Conservation (phyloP, 2,888 invertebrate genomes). For the Tinea trinotella region DNA sequence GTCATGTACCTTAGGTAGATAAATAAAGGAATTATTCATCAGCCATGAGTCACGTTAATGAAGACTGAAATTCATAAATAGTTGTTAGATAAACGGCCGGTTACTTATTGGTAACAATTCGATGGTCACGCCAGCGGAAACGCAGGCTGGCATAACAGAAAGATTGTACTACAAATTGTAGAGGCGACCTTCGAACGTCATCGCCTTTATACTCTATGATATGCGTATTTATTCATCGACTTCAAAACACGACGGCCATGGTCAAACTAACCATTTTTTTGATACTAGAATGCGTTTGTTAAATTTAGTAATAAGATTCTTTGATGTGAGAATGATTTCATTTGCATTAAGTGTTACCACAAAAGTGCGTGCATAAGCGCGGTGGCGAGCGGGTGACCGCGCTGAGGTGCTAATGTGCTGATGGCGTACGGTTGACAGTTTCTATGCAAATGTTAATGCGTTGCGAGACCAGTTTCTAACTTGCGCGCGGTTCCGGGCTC, state of each 20-base stretch:
- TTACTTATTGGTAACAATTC: constrained; percentile 15
- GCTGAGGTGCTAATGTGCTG: constrained; percentile 54
- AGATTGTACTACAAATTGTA: constrained; percentile 29
- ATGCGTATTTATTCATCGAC: not conserved
- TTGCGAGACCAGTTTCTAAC: constrained; percentile 61
- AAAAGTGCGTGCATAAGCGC: constrained; percentile 12
- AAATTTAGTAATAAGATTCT: not conserved
- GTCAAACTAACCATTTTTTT: not conserved
- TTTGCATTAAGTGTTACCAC: constrained; percentile 14
- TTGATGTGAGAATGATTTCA: constrained; percentile 8
- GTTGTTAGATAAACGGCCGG: constrained; percentile 1
- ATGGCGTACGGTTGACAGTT: constrained; percentile 64
- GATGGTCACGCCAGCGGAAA: constrained; percentile 24
- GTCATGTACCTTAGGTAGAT: not conserved
- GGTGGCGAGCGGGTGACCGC: constrained; percentile 22
- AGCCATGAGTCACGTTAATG: not conserved
- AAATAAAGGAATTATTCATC: constrained; percentile 7
- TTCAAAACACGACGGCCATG: not conserved
- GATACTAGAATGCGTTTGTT: constrained; percentile 11
- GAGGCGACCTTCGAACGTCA: constrained; percentile 26
- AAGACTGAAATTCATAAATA: constrained; percentile 13
- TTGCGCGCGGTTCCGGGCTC: constrained; percentile 58
- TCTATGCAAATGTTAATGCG: constrained; percentile 70
- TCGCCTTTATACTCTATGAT: constrained; percentile 9
- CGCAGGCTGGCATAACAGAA: constrained; percentile 24